Evolutionary conservation across 2,888 invertebrate genomes (phyloP), one percentile per base, ranked within the genome.

Genomic region (Acanthoscelides obtectus): DNA sequence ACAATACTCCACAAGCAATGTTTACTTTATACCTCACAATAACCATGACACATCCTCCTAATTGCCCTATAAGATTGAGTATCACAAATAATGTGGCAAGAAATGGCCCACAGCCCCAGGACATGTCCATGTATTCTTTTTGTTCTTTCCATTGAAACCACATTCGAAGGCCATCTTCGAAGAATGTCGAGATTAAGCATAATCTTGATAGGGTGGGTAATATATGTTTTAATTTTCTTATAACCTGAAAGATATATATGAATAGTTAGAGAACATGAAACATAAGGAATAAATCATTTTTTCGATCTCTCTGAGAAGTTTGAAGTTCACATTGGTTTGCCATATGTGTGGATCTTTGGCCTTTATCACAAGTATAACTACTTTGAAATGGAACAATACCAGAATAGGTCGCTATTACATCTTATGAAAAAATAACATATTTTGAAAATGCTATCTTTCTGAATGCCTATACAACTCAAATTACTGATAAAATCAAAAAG

Each of bases 81-180:
- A 99, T 87, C 74, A 99, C 99, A 87, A 99, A 99, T 77, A 97
- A 79, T 20, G 97, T 96, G 69, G 98, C 98, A 74, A 99, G 86
- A 85, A 99, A 93, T 82, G 92, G 92, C 67, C 99, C 99, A 87
- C 98, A 98, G 67, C 94, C 93, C 99, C 98, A 99, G 19, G 96
- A 95, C 88, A 95, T 92, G 84, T 97, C 94, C 96, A 99, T 98
- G 85, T 98, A 99, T 84, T 98, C 97, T 66, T 97, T 89, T 86
- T 98, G 98, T 83, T 99, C 98, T 71, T 91, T 91, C 98, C 98
- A 99, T 86, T 99, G 99, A 83, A 96, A 94, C 94, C 97, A 99
- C 99, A 99, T 99, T 74, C 99, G 92, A 73, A 99, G 89, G 0
- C 99, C 99, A 89, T 99, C 99, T 87, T 99, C 99, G 75, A 99